Base-by-base conservation (phyloP, 1,140 invertebrate genomes). In the Pseudomyrmex concolor region DNA sequence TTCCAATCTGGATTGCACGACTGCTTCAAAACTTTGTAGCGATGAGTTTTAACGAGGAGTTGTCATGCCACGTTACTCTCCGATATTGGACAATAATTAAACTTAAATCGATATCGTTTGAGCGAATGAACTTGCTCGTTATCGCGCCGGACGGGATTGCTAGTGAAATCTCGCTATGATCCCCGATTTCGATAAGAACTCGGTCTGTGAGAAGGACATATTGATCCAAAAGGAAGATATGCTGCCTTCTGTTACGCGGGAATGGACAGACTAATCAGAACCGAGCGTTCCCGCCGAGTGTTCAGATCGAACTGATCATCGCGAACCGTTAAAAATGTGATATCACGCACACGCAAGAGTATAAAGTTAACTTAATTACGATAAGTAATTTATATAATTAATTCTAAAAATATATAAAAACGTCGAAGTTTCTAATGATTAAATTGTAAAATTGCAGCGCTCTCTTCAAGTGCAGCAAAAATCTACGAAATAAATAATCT, bases 81-180 rank as follows among this genome's bases (percentile, higher is more conserved):
- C n/a, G n/a, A 80, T 71, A 57, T 71, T 13, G 12, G 43, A 57
- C 57, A 70, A 71, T 80, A 59, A 80, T 80, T 80, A 59, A 70
- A 80, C 66, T 80, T 80, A 59, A 71, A 71, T 80, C 66, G 54
- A 59, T 59, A 78, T 17, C 19, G 15, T 8, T 25, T n/a, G 43
- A 55, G 12, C 63, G 13, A 34, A 19, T 22, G 54, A 78, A 70
- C 66, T 71, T 45, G 43, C 43, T 80, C 67, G 66, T 80, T 80
- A 80, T 80, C 66, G 50, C 51, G 22, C 34, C 50, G 15, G 76
- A 66, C 17, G 48, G 62, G 48, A 77, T 76, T 48, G 66, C 66
- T 1, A 19, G 45, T 15, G 76, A 80, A 80, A 80, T 80, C 66
- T 70, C 19, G 43, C 43, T 60, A 60, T 80, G 66, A 80, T 59